Conservation (phyloP, 2,888 invertebrate genomes). For the Abrostola tripartita region DNA sequence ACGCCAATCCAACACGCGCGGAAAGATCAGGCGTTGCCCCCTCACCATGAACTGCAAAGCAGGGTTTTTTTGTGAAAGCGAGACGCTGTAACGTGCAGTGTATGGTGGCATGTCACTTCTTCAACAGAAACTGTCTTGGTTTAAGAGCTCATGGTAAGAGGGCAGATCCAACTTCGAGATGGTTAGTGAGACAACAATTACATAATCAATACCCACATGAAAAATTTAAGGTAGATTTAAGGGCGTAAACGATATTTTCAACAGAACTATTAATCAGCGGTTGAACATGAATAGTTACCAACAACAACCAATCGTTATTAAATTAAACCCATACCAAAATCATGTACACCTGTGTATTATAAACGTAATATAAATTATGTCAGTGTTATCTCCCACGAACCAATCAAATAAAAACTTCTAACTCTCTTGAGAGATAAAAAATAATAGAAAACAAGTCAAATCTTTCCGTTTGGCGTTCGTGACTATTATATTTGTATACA, state of each 20-base stretch:
- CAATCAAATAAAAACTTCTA: constrained; percentile 45
- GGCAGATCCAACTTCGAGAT: too few relatives aligned
- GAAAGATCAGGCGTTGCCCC: too few relatives aligned
- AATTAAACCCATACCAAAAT: constrained; percentile 18
- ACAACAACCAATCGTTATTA: constrained; percentile 27
- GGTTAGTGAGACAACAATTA: neutral
- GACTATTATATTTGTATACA: constrained; percentile 59
- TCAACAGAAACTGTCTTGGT: too few relatives aligned
- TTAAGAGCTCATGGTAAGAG: too few relatives aligned
- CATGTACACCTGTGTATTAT: constrained; percentile 21
- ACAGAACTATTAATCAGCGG: constrained; percentile 7
- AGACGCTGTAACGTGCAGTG: too few relatives aligned
- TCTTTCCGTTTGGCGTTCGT: constrained; percentile 50
- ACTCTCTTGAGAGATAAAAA: constrained; percentile 45
- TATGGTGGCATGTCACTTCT: too few relatives aligned
- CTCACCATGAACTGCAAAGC: too few relatives aligned
- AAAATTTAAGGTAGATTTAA: neutral
- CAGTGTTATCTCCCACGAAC: constrained; percentile 32
- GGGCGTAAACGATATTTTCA: constrained; percentile 10
- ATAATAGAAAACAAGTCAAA: constrained; percentile 57
- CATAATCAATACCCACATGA: neutral
- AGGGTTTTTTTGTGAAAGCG: too few relatives aligned
- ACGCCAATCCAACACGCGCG: too few relatives aligned
- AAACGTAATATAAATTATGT: constrained; percentile 30
- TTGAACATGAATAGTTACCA: constrained; percentile 10